Percentiles rank a stretch among this genome's conserved stretches.
Evolutionary conservation across 2,113 vertebrate species (phyloP).

Genomic region (Atherinomorus stipes): DNA sequence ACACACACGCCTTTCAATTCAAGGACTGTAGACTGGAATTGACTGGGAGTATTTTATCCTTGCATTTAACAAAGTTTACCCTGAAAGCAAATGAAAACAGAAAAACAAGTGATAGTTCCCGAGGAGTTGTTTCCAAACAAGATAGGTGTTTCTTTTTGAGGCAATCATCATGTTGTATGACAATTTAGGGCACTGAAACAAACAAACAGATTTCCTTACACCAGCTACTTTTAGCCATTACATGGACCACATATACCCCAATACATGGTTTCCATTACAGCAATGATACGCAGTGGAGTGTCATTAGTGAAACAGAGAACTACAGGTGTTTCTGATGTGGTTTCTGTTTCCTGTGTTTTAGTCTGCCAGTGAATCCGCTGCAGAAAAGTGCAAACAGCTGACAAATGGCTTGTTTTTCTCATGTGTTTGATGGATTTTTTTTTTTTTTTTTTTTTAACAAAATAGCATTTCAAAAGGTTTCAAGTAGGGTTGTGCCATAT

Average conservation of each 20-base stretch:
- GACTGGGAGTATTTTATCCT: too few relatives aligned
- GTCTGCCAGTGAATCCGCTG: background rate
- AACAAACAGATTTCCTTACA: background rate
- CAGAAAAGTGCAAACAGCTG: conserved; percentile 11
- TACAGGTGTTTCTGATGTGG: conserved; percentile 17
- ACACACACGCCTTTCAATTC: too few relatives aligned
- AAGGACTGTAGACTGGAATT: too few relatives aligned
- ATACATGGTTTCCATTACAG: background rate
- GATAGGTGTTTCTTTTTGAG: background rate
- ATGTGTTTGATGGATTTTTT: conserved; percentile 28
- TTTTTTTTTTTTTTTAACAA: too few relatives aligned
- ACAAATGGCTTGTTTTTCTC: conserved; percentile 11
- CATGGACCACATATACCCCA: background rate
- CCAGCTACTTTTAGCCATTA: background rate
- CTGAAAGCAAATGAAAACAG: too few relatives aligned
- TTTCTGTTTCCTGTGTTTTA: conserved; percentile 28
- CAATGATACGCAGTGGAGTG: background rate
- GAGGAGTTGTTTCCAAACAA: background rate
- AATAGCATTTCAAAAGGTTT: background rate
- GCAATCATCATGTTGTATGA: too few relatives aligned
- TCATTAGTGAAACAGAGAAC: conserved; percentile 15
- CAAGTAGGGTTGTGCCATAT: too few relatives aligned
- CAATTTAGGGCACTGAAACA: background rate
- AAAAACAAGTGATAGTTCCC: too few relatives aligned
- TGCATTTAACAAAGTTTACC: too few relatives aligned